Evolutionary conservation across 2,888 invertebrate genomes (phyloP), one percentile per base, ranked within the genome.

Genomic region (Euplexia lucipara): DNA sequence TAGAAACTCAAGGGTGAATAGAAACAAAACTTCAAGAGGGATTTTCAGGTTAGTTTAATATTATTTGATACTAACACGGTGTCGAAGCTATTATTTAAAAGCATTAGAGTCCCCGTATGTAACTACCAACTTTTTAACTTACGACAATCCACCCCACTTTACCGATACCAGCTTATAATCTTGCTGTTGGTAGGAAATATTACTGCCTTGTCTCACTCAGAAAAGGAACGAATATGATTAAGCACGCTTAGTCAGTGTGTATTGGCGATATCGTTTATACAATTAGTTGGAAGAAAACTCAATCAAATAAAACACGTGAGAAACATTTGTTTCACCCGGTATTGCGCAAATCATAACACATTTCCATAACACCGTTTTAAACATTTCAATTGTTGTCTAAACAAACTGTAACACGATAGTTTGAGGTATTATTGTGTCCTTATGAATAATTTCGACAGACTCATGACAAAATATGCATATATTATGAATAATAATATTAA

Each of bases 341-440:
- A 45, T 18, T 39, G 22, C 41, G 58, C 8, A 53, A 54, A 41
- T 41, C 41, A 56, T 41, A 66, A 56, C 47, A 56, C 1, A 14
- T 30, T 47, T 30, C 14, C 34, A 56, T 35, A 56, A 47, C 34
- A 48, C 6, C 7, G 26, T 48, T 66, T 47, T 41, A 48, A n/a
- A 57, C 35, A 42, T 30, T 35, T 35, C 41, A 16, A 37, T 67
- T 66, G 47, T 67, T 48, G 22, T 57, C 30, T 37, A 10, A 41
- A 57, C 4, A 49, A 32, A 16, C 22, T 14, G 1, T 20, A 10
- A 22, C n/a, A 51, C 22, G 39, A 20, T n/a, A 39, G 0, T 20
- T 32, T 52, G 2, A 32, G 8, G 45, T 34, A n/a, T 16, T 26
- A 34, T 10, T 26, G 22, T 64, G 26, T 53, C 22, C 9, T 44